Evolutionary conservation across 2,888 invertebrate genomes (phyloP), one percentile per base, ranked within the genome.

Genomic region (Drosophila rubida): DNA sequence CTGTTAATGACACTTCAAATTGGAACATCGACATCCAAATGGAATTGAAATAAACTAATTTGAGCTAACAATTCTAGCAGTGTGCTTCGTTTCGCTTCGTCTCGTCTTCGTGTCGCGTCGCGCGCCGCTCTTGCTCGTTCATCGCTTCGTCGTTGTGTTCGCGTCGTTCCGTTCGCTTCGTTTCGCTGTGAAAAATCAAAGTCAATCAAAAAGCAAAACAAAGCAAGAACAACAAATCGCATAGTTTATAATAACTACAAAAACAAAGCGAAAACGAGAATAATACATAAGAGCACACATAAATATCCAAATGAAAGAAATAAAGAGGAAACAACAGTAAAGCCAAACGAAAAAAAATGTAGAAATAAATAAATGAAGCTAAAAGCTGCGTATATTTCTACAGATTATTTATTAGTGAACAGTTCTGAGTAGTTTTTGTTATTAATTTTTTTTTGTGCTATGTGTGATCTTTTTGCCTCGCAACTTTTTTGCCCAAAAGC

Each of bases 391-490:
- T 71, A 77, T 67, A 63, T 68, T 76, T 65, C 50, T 69, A 72
- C 64, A 67, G 65, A 57, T 71, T 80, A 75, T 70, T 82, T 76
- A 74, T 76, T 71, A 59, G 70, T 67, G 58, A 70, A 50, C 41
- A 53, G 63, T 63, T 67, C 60, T 63, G 37, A 44, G 41, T 58
- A 57, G 53, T 62, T 50, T 74, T 62, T 44, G 5, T 13, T 37
- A 32, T 32, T 32, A 32, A 32, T 50, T 7, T 50, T 45, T 37
- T 66, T 46, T 41, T 46, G 2, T 39, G 37, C 11, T 35, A 23
- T 42, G 37, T 42, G 22, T 55, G 41, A 25, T 46, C 32, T 39
- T 45, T 22, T 46, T 25, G 60, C 16, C 39, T 44, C 32, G n/a
- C 32, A 32, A 48, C 32, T 30, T 70, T 63, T 63, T 58, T 69